Percentiles rank a stretch among this genome's conserved stretches.
phyloP scores from a whole-genome alignment of 2,113 vertebrate species.

The Sialia sialis region DNA sequence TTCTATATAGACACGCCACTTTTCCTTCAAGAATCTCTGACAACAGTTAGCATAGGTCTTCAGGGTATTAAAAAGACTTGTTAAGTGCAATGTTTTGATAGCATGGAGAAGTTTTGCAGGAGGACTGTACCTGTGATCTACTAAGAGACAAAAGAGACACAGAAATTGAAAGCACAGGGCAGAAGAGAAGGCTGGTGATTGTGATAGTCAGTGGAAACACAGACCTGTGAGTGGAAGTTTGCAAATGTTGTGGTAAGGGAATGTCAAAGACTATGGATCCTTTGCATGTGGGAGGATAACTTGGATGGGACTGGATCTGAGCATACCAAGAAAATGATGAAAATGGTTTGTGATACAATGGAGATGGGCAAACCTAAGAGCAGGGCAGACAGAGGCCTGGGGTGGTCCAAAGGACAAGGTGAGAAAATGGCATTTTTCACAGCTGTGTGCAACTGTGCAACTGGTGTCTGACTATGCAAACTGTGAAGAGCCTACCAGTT shows the following conservation, averaged over 20 bases:
- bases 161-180: neutral
- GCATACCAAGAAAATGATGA: neutral
- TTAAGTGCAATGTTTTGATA: neutral
- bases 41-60: neutral
- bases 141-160: neutral
- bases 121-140: neutral
- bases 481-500: neutral
- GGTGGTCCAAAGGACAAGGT: neutral
- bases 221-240: neutral
- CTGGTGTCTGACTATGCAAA: neutral
- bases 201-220: neutral
- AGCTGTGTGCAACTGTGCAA: too few species aligned
- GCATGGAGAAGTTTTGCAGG: neutral
- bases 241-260: neutral
- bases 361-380: neutral
- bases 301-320: neutral
- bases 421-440: fast-evolving
- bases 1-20: fast-evolving
- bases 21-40: neutral
- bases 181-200: neutral
- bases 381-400: neutral
- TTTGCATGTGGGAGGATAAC: neutral
- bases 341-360: neutral
- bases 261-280: neutral
- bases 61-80: neutral